Percentiles rank a stretch among this genome's conserved stretches.
phyloP scores from a whole-genome alignment of 2,113 vertebrate genomes.

The Rhinichthys klamathensis region DNA sequence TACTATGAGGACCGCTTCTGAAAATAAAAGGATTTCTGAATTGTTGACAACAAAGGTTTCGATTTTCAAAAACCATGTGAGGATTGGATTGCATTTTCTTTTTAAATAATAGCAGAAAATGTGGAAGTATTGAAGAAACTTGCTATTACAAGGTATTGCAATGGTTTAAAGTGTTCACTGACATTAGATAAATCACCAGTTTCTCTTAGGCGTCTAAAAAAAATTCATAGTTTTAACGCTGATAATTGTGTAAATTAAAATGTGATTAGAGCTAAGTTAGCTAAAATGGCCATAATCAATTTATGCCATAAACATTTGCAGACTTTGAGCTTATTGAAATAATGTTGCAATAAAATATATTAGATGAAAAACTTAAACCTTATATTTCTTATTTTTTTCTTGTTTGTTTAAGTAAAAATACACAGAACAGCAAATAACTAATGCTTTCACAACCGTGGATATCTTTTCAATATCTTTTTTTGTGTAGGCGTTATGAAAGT shows the following conservation, averaged over 20 bases:
- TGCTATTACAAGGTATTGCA: neutral
- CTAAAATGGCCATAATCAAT: neutral
- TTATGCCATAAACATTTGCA: neutral
- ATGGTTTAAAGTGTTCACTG: neutral
- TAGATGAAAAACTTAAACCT: neutral
- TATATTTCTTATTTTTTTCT: no score
- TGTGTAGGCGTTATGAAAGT: neutral
- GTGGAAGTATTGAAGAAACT: neutral
- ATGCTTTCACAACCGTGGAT: neutral
- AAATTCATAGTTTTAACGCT: neutral
- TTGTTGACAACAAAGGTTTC: neutral
- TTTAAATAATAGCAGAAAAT: neutral
- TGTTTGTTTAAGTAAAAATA: no score
- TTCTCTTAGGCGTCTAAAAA: neutral
- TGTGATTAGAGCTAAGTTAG: neutral
- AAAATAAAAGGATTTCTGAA: neutral
- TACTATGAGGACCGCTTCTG: neutral
- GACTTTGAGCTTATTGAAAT: neutral
- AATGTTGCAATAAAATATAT: neutral
- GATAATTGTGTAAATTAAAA: neutral
- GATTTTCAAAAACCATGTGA: neutral
- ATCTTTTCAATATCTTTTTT: neutral
- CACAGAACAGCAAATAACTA: neutral
- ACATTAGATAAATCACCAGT: neutral
- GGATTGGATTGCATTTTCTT: neutral